These are phyloP conservation scores for Melanocharis versteri DNA, from an alignment of 2,113 vertebrate species.

Conservation along the genomic window DNA sequence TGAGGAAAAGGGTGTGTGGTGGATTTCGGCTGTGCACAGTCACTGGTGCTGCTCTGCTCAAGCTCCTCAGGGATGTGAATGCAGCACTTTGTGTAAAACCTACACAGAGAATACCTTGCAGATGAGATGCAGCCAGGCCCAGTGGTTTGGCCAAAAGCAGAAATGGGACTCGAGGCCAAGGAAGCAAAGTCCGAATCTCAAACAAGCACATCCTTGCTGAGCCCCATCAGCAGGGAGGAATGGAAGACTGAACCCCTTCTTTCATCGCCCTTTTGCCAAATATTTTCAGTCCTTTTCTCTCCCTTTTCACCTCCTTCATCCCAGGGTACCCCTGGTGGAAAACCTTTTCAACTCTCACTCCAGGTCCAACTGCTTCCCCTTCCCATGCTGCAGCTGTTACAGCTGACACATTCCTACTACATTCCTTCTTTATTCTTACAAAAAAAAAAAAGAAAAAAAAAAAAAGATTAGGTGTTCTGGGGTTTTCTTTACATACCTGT, in stretches of 20 bases:
- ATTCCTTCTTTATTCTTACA: neutral
- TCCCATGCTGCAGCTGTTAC: neutral
- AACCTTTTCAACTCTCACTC: neutral
- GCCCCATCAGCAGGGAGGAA: neutral
- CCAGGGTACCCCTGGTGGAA: neutral
- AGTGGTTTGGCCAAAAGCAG: neutral
- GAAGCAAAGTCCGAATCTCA: neutral
- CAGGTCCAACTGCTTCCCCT: neutral
- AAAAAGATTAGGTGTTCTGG: accelerated
- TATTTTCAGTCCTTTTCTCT: neutral
- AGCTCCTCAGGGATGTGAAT: neutral
- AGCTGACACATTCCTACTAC: neutral
- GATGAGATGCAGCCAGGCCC: neutral
- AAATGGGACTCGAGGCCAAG: neutral
- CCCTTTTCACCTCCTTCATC: neutral
- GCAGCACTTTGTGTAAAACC: neutral
- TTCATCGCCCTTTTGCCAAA: neutral
- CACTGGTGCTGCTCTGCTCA: neutral
- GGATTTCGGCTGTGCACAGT: neutral
- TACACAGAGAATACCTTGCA: neutral
- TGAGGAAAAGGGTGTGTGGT: neutral
- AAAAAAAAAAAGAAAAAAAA: too few species aligned
- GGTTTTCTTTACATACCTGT: neutral
- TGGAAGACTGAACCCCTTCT: neutral
- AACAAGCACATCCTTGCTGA: accelerated